Evolutionary conservation across 2,888 invertebrate species (phyloP), one percentile per base, ranked within the genome.

Genomic region (Choristoneura rosaceana): DNA sequence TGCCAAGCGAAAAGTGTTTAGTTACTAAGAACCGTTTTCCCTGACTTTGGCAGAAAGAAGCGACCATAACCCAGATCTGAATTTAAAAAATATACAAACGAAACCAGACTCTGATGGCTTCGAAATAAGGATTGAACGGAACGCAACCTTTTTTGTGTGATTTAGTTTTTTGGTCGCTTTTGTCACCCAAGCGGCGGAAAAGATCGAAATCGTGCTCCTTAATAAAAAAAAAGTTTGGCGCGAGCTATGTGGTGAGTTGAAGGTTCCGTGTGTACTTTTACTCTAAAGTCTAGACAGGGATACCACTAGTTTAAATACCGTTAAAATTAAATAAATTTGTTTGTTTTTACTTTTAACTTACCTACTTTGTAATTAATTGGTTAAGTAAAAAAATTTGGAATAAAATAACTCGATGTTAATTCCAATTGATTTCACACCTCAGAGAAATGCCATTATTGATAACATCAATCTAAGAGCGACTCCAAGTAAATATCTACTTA

Each of bases 141-240:
- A 63, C 70, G 70, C 59, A 70, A 79, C 80, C 76, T 82, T 78
- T 79, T 74, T 81, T 78, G 75, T 73, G 59, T 76, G 74, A 69
- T 74, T 74, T 73, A 61, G 45, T 74, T 74, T 87, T 88, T 90
- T 90, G 84, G 84, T 80, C 79, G 83, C 88, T 88, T 89, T 91
- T 93, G 92, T 91, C 93, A 92, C 91, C 90, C 88, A 89, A 88
- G 69, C 76, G 61, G 81, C 82, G 87, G 90, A 92, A 92, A 93
- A 90, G 85, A 88, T 90, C 75, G 91, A 92, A 92, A 93, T 93
- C 94, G 93, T 93, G 94, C 80, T 82, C 79, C 77, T 77, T 81
- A 79, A 84, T 84, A 80, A 80, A 89, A 91, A 25, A 91, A 69
- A 73, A 64, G 68, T 64, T 38, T 58, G 25, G 50, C 15, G 50